These are phyloP conservation scores for Caenorhabditis virilis DNA, from an alignment of 2,888 invertebrate species.

Conservation along the genomic window DNA sequence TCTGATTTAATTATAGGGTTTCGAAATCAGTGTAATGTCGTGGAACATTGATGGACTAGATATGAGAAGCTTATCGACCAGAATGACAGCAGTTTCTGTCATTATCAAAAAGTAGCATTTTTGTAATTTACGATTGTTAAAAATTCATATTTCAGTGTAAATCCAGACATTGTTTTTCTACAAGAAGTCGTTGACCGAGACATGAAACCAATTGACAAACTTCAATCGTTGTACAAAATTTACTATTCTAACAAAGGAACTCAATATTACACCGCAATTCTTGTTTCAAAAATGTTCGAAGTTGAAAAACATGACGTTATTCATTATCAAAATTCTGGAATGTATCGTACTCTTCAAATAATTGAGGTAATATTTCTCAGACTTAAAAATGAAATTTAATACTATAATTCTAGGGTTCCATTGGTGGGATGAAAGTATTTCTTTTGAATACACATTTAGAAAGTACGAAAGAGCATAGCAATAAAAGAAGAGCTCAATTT, in stretches of 20 bases:
- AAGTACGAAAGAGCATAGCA: constrained; percentile 72
- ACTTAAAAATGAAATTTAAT: neutral
- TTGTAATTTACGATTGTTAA: neutral
- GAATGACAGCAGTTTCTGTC: constrained; percentile 72
- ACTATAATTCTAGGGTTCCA: constrained; percentile 39
- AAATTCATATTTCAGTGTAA: constrained; percentile 71
- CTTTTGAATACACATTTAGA: constrained; percentile 75
- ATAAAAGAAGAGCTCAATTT: constrained; percentile 38
- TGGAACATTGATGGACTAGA: constrained; percentile 76
- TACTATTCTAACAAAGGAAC: constrained; percentile 67
- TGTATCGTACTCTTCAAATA: constrained; percentile 73
- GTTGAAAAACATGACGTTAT: constrained; percentile 70
- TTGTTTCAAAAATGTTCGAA: constrained; percentile 60
- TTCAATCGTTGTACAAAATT: constrained; percentile 70
- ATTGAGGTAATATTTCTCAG: constrained; percentile 70
- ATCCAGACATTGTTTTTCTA: constrained; percentile 74
- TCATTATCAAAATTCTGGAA: constrained; percentile 71
- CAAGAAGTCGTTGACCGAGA: constrained; percentile 74
- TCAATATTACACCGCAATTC: constrained; percentile 68
- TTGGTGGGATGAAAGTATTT: constrained; percentile 63
- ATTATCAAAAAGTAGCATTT: constrained; percentile 70
- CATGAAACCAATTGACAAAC: constrained; percentile 69
- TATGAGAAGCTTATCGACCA: constrained; percentile 70
- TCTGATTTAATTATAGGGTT: constrained; percentile 52
- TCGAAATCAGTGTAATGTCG: constrained; percentile 71